phyloP scores from a whole-genome alignment of 2,888 invertebrate genomes.

The Drepanosiphum platanoidis region DNA sequence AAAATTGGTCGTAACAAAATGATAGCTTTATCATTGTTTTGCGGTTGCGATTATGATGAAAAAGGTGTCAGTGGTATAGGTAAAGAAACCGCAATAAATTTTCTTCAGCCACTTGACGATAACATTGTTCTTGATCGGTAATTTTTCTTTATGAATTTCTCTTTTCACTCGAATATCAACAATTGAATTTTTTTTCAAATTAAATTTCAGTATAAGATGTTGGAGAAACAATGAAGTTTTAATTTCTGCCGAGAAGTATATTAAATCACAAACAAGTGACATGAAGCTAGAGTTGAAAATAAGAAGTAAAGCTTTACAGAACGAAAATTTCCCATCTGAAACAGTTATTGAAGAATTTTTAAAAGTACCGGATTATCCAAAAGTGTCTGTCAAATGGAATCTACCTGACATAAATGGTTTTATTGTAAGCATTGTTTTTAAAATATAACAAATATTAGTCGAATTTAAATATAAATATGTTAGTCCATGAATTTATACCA shows the following conservation, averaged over 20 bases:
- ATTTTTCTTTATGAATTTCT: constrained; percentile 42
- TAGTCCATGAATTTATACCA: background rate
- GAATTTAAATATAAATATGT: background rate
- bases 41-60: constrained; percentile 87
- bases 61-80: constrained; percentile 83
- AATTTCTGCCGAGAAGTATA: constrained; percentile 39
- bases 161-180: background rate
- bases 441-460: background rate
- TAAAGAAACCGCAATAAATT: constrained; percentile 79
- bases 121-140: constrained; percentile 75
- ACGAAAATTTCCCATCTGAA: constrained; percentile 77
- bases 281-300: constrained; percentile 74
- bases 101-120: constrained; percentile 75
- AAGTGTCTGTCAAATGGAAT: constrained; percentile 38
- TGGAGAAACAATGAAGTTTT: constrained; percentile 73
- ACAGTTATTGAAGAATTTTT: constrained; percentile 80
- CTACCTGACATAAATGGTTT: constrained; percentile 51
- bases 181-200: background rate
- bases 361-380: constrained; percentile 64
- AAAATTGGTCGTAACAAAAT: constrained; percentile 84
- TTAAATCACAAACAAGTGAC: constrained; percentile 32
- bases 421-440: constrained; percentile 27
- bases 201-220: constrained; percentile 70
- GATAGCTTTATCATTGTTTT: constrained; percentile 83
- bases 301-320: constrained; percentile 75